These are phyloP conservation scores for Sebastes miniatus DNA, from an alignment of 2,797 vertebrate species.

Conservation along the genomic window DNA sequence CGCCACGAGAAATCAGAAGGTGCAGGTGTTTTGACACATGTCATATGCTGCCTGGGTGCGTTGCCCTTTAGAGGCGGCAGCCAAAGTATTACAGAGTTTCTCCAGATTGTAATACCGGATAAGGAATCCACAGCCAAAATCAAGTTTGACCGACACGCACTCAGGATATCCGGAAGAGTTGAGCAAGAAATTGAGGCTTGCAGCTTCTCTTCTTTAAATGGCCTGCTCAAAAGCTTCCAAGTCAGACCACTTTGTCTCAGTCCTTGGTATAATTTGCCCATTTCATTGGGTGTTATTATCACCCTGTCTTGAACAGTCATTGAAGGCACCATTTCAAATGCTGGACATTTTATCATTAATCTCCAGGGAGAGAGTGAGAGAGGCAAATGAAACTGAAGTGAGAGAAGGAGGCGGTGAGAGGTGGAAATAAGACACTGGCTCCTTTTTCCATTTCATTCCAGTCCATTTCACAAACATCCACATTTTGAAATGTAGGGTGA, in stretches of 20 bases:
- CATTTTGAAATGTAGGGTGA: constrained; percentile 73
- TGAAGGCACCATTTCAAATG: constrained; percentile 61
- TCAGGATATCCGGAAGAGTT: constrained; percentile 29
- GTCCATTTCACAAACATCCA: constrained; percentile 83
- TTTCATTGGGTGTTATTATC: constrained; percentile 62
- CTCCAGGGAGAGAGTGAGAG: constrained; percentile 38
- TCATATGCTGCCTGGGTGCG: background rate
- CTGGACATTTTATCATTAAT: constrained; percentile 72
- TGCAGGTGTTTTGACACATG: constrained; percentile 17
- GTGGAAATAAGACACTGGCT: constrained; percentile 62
- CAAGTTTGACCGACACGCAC: constrained; percentile 45
- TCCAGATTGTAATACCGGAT: constrained; percentile 36
- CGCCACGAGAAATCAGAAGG: background rate
- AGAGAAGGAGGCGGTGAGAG: constrained; percentile 43
- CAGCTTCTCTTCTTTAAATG: constrained; percentile 30
- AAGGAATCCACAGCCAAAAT: constrained; percentile 27
- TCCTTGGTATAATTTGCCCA: constrained; percentile 60
- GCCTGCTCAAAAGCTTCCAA: constrained; percentile 28
- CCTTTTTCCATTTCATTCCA: constrained; percentile 71
- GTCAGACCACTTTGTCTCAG: constrained; percentile 47
- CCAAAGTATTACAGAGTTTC: constrained; percentile 21
- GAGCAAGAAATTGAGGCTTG: constrained; percentile 42
- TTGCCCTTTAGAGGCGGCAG: background rate
- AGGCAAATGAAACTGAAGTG: constrained; percentile 49
- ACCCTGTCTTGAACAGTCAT: constrained; percentile 45